Conservation (phyloP, 2,888 invertebrate genomes). For the Coenonympha arcania region DNA sequence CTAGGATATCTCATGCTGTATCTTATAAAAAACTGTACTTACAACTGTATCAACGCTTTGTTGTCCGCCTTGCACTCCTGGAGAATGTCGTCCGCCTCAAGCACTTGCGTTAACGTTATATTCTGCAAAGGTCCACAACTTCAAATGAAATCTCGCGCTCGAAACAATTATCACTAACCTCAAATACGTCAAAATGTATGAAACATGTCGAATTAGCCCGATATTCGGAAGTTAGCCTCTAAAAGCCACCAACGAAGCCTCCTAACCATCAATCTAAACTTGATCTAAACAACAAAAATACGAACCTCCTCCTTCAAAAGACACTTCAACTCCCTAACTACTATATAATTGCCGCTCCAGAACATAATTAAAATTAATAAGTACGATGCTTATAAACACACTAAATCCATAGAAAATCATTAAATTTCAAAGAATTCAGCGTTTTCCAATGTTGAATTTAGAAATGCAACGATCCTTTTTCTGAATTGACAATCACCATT, state of each 20-base stretch:
- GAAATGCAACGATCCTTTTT: conserved; percentile 63
- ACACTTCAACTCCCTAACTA: conserved; percentile 82
- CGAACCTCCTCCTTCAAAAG: conserved; percentile 83
- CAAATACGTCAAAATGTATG: not conserved
- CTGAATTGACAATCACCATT: conserved; percentile 28
- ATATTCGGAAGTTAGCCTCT: not conserved
- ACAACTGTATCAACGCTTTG: conserved; percentile 93
- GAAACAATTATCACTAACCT: not conserved
- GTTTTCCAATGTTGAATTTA: conserved; percentile 49
- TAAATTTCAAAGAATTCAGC: conserved; percentile 51
- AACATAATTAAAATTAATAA: conserved; percentile 79
- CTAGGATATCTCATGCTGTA: too few species aligned
- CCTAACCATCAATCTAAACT: conserved; percentile 61
- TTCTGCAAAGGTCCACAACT: conserved; percentile 76
- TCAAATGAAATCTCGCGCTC: not conserved
- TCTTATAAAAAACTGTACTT: too few species aligned
- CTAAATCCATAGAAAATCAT: conserved; percentile 66
- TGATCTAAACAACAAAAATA: conserved; percentile 55
- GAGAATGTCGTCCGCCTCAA: conserved; percentile 95
- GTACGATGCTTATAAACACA: conserved; percentile 51
- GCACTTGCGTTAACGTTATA: conserved; percentile 89
- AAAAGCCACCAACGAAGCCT: conserved; percentile 31
- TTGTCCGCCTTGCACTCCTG: conserved; percentile 96
- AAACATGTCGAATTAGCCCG: not conserved
- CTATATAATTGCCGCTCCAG: conserved; percentile 85